Evolutionary conservation across 2,113 vertebrate species (phyloP), one percentile per base, ranked within the genome.

Genomic region (Cyphomyrus discorhynchus): DNA sequence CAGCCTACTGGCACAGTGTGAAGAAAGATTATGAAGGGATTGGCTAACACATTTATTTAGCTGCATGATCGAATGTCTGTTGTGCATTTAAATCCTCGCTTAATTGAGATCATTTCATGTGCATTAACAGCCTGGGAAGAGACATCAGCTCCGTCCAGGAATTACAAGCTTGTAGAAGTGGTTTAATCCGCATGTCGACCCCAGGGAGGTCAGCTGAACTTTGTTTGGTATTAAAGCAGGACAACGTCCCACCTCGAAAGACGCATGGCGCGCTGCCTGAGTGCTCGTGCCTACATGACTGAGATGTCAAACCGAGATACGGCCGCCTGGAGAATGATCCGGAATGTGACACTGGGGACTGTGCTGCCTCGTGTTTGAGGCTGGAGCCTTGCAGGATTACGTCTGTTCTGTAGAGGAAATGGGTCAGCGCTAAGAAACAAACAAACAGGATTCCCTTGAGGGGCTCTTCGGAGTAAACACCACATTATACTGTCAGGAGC

Each of bases 201-300:
- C 19, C 10, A 89, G 49, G 50, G 21, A 89, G 19, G 70, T 83
- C 74, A 89, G 74, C 47, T 82, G 74, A 53, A 27, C 27, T 74
- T 80, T 49, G 66, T 77, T 74, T 89, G 47, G 88, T 80, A 35
- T 77, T 70, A 89, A 80, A 80, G 66, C 88, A 17, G 45, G 46
- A 70, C 88, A 35, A 19, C 4, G 24, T 24, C 42, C 66, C 17
- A 1, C 47, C 46, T 50, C 6, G 27, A 27, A 50, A 70, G 47
- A 42, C 45, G 3, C 70, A 82, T 53, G 70, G 11, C 13, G 13
- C 53, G 35, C 35, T 31, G 35, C 19, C 49, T 42, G 19, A 82
- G 49, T 45, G 13, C 70, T 83, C 56, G 27, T 82, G 35, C 35
- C 74, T 80, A 19, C 74, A 80, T 42, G 31, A 19, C 39, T 39